A percentile compares a stretch with the other conserved stretches of the same genome.
Conservation (phyloP, 2,888 invertebrate genomes). For the Omphaloscelis lunosa region DNA sequence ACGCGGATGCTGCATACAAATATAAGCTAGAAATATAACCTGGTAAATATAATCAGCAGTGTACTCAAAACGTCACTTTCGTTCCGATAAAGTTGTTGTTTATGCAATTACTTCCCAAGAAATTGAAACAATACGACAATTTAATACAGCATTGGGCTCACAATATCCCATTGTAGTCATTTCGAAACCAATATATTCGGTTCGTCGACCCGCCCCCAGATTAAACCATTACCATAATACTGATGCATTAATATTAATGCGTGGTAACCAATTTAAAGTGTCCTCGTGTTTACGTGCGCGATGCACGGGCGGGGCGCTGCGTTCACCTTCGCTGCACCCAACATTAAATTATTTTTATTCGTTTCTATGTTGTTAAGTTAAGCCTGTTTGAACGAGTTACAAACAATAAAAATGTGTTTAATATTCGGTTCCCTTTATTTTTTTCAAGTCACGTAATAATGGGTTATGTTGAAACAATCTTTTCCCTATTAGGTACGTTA, state of each 20-base stretch:
- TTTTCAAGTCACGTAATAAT: constrained; percentile 24
- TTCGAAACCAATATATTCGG: constrained; percentile 52
- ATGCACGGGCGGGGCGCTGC: constrained; percentile 24
- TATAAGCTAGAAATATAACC: too few species aligned
- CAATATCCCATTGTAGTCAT: constrained; percentile 61
- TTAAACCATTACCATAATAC: constrained; percentile 67
- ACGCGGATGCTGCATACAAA: constrained; percentile 33
- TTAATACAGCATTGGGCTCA: constrained; percentile 42
- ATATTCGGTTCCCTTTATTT: neutral
- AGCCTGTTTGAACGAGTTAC: constrained; percentile 15
- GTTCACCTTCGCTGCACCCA: constrained; percentile 44
- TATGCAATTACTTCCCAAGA: constrained; percentile 47
- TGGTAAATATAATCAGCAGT: constrained; percentile 14
- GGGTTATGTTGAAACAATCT: constrained; percentile 1
- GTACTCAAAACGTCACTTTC: constrained; percentile 55
- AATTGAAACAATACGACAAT: constrained; percentile 57
- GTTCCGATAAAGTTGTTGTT: constrained; percentile 50
- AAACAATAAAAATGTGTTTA: constrained; percentile 11
- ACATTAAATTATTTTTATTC: constrained; percentile 55
- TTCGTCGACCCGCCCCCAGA: constrained; percentile 65
- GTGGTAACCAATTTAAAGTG: constrained; percentile 68
- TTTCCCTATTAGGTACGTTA: neutral
- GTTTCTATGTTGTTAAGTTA: constrained; percentile 15
- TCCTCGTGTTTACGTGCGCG: constrained; percentile 56
- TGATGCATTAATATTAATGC: constrained; percentile 68